Evolutionary conservation across 2,797 vertebrate species (phyloP), one percentile per base, ranked within the genome.

Genomic region (Channa striata): DNA sequence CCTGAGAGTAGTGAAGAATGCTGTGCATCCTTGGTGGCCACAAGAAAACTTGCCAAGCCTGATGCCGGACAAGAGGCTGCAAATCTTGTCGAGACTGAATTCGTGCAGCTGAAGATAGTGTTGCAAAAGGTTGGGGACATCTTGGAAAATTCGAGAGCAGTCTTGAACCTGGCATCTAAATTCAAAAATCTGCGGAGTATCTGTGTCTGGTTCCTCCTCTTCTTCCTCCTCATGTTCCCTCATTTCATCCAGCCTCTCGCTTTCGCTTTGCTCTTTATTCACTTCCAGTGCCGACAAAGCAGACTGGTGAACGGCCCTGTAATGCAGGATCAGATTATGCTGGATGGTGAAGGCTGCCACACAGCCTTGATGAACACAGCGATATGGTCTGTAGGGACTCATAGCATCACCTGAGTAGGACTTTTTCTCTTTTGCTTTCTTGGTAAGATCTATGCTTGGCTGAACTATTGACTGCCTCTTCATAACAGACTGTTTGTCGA

Each of bases 281-380:
- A 90, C 91, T 82, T 95, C 93, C 85, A 98, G 92, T 5, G 94
- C 94, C 13, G 96, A 94, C 34, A 97, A 82, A 69, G 95, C 95
- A 2, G 97, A 96, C 79, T 97, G 98, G 83, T 99, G 98, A 54
- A 99, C 95, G 23, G 96, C 95, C 64, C 96, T 95, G 84, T 99
- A 99, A 87, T 99, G 98, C 52, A 99, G 97, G 84, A 99, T 99
- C 52, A 99, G 87, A 77, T 99, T 99, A 46, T 98, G 97, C 3
- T 99, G 98, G 83, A 99, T 97, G 0, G 97, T 97, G 78, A 99
- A 99, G 13, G 97, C 98, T 0, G 98, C 98, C 25, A 95, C 93
- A 64, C 98, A 99, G 43, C 95, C 97, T 82, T 97, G 95, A 80
- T 99, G 97, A 70, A 99, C 97, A 0, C 98, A 99, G 3, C 96